Percentiles rank a stretch among this genome's conserved stretches.
phyloP scores from a whole-genome alignment of 2,113 vertebrate genomes.

The Genyomyrus donnyi region DNA sequence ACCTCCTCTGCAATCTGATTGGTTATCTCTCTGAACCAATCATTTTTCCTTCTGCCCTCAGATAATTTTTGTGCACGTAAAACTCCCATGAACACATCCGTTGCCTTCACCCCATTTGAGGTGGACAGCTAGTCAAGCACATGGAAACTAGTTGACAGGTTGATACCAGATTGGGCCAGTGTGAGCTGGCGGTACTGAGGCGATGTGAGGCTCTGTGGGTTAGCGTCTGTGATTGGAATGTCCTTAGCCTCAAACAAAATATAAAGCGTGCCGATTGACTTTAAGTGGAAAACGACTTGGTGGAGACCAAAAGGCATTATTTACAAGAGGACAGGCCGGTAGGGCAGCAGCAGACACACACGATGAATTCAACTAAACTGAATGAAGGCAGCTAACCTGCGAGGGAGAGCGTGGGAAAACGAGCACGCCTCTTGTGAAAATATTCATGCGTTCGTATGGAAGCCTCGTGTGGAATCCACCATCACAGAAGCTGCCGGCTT shows the following conservation, averaged over 20 bases:
- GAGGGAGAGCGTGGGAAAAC: background rate
- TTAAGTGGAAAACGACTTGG: background rate
- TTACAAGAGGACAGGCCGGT: background rate
- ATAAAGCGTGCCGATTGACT: background rate
- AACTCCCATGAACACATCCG: background rate
- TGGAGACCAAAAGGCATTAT: background rate
- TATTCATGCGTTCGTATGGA: background rate
- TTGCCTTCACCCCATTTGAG: background rate
- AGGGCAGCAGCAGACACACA: background rate
- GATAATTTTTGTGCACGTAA: too few relatives aligned
- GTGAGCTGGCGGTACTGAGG: background rate
- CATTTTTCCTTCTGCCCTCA: too few relatives aligned
- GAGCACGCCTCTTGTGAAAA: background rate
- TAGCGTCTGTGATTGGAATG: background rate
- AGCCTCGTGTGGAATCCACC: background rate
- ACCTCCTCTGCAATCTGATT: too few relatives aligned
- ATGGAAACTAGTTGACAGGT: background rate
- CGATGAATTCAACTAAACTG: background rate
- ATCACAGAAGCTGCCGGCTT: background rate
- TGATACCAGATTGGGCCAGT: background rate
- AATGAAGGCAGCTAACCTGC: background rate
- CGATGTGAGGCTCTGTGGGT: background rate
- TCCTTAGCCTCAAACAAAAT: background rate
- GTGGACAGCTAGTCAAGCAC: background rate
- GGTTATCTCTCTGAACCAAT: too few relatives aligned